These are phyloP conservation scores for Pygathrix nemaeus DNA, from an alignment of 2,113 vertebrate genomes.

Conservation along the genomic window DNA sequence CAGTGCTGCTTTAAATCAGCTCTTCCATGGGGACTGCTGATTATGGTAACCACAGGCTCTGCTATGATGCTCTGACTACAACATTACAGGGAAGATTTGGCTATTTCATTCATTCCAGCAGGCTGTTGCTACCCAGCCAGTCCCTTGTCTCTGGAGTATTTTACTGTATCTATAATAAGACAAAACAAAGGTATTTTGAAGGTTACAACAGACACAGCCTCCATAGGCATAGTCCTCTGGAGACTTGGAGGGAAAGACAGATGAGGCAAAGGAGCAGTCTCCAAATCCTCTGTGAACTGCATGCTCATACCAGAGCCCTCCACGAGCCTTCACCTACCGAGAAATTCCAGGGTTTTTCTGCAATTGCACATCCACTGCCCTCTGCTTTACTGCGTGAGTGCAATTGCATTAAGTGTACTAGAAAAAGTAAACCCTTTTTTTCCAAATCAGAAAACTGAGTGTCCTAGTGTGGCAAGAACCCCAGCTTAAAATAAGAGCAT, in stretches of 20 bases:
- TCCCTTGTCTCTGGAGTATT: conserved; percentile 55
- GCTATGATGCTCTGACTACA: neutral
- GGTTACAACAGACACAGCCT: conserved; percentile 31
- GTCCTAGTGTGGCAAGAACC: neutral
- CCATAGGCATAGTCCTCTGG: conserved; percentile 26
- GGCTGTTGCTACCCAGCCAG: conserved; percentile 41
- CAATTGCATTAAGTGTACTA: neutral
- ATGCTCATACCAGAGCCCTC: neutral
- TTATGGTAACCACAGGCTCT: conserved; percentile 14
- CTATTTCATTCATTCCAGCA: conserved; percentile 56
- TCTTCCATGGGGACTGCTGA: neutral
- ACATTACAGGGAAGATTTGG: conserved; percentile 20
- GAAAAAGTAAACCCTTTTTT: neutral
- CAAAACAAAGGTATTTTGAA: conserved; percentile 51
- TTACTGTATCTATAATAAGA: conserved; percentile 55
- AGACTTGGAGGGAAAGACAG: conserved; percentile 15
- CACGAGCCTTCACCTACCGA: neutral
- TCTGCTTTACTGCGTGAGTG: neutral
- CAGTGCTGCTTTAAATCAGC: neutral
- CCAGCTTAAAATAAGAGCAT: neutral
- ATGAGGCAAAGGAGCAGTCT: neutral
- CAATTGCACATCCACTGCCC: neutral
- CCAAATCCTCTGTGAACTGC: neutral
- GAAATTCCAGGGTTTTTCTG: neutral
- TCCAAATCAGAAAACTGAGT: neutral